Base-by-base conservation (phyloP, 1,140 invertebrate genomes). In the Batillaria attramentaria region DNA sequence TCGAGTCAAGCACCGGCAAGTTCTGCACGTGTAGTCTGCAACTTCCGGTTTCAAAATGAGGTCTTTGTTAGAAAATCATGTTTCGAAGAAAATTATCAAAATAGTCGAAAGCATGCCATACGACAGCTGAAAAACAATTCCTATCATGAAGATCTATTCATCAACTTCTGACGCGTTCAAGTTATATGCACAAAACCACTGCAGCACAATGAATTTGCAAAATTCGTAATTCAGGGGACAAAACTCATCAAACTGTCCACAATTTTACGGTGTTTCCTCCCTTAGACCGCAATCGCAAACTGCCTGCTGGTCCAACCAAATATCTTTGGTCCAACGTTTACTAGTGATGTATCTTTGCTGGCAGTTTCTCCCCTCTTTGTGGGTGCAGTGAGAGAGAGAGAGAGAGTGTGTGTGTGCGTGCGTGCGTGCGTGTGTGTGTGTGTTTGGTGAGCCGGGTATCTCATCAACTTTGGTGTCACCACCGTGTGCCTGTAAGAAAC, bases 11-110 rank as follows among this genome's bases (percentile, higher is more conserved):
- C 4, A 28, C n/a, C 35, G 16, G 10, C n/a, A 50, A 43, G 18
- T 6, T 43, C 6, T 33, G 70, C 46, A 72, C 42, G 42, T 54
- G 42, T 35, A 35, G 3, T 3, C 20, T 31, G 39, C 18, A n/a
- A n/a, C n/a, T 57, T 60, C 54, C 72, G 54, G 28, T 60, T 60
- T 74, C 16, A 16, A 57, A 28, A 60, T 35, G 66, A 69, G 66
- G 66, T n/a, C 46, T 50, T 50, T 50, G 46, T 13, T 24, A 13
- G 10, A 24, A 24, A 50, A 24, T 50, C 46, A 10, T 13, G 46
- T 13, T 13, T 13, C 24, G 24, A 50, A 50, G 46, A 50, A 50
- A 50, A 10, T 13, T 13, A 50, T 10, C 46, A 50, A 50, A 50
- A 50, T 10, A 50, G 24, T 13, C 10, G 24, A 24, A 50, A 50